These are phyloP conservation scores for Graptemys geographica DNA, from an alignment of 2,797 vertebrate species.

Conservation along the genomic window DNA sequence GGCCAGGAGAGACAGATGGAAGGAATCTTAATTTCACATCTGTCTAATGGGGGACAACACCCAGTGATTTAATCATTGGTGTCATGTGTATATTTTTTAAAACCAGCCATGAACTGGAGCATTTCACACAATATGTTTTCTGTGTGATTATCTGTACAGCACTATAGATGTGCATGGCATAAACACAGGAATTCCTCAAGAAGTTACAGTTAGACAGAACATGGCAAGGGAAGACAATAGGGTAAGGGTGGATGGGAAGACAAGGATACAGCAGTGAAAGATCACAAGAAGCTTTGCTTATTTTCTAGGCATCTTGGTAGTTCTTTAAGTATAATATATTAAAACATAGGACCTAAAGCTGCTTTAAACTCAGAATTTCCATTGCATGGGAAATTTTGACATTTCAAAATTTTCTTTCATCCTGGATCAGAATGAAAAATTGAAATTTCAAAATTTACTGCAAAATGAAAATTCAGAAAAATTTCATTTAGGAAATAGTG, in stretches of 20 bases:
- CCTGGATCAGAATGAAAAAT: not conserved
- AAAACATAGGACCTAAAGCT: not conserved
- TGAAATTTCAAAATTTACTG: not conserved
- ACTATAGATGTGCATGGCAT: conserved; percentile 11
- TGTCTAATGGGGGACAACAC: not conserved
- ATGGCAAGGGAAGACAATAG: conserved; percentile 1
- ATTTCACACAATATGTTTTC: not conserved
- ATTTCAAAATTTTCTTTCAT: not conserved
- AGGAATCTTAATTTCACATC: not conserved
- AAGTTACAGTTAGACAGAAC: conserved; percentile 28
- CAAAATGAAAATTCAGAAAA: not conserved
- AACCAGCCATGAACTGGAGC: not conserved
- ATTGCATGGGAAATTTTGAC: not conserved
- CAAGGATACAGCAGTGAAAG: conserved; percentile 19
- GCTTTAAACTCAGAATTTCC: not conserved
- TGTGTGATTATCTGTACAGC: conserved; percentile 36
- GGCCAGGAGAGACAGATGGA: not conserved
- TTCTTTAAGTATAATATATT: not conserved
- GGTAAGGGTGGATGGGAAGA: conserved; percentile 44
- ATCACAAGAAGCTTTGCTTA: not conserved
- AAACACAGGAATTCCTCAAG: conserved; percentile 42
- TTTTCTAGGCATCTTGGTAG: not conserved
- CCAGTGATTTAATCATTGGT: not conserved
- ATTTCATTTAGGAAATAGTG: not conserved
- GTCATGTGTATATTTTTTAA: not conserved